Base-by-base conservation (phyloP, 2,797 vertebrate species). In the Bufotes viridis region DNA sequence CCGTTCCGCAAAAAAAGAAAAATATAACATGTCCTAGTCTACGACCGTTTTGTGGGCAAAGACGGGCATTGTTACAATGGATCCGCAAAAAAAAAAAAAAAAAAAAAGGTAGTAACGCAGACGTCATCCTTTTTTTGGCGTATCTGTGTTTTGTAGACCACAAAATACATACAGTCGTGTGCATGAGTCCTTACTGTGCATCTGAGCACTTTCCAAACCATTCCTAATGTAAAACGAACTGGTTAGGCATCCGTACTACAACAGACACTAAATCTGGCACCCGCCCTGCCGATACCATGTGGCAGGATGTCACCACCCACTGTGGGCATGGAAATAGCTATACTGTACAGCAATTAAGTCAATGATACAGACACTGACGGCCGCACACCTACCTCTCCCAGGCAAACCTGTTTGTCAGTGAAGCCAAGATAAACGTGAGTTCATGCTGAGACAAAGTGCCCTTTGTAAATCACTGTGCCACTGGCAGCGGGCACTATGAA, bases 341-440 rank as follows among this genome's bases (percentile, higher is more conserved):
- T 20, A 20, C 74, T 76, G 49, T 20, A 20, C 74, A n/a, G 74
- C 49, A 53, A 76, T 53, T 76, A 76, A 12, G 22, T n/a, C 20
- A 51, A n/a, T n/a, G 74, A n/a, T 29, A 51, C 7, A 10, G 20
- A 22, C 61, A 63, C 7, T 63, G 18, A 53, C 42, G 13, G 70
- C 72, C n/a, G 42, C 7, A 22, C 42, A 76, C 20, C 49, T 24
- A 22, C 74, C 13, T 20, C 20, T 51, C 12, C 49, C 20, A 5
- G 74, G 42, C 20, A 76, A 76, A 76, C 74, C 42, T 76, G 74
- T 51, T 51, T 55, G 34, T 78, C 22, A 78, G 8, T 15, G 75
- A 55, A 13, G 22, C 51, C 51, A 78, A 24, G 49, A 55, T 24
- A 53, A 78, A 24, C 75, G 26, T 24, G 2, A 15, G 49, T 18